A percentile compares a stretch with the other conserved stretches of the same genome.
phyloP scores from a whole-genome alignment of 2,888 invertebrate species.

The Strigamia crassipes region DNA sequence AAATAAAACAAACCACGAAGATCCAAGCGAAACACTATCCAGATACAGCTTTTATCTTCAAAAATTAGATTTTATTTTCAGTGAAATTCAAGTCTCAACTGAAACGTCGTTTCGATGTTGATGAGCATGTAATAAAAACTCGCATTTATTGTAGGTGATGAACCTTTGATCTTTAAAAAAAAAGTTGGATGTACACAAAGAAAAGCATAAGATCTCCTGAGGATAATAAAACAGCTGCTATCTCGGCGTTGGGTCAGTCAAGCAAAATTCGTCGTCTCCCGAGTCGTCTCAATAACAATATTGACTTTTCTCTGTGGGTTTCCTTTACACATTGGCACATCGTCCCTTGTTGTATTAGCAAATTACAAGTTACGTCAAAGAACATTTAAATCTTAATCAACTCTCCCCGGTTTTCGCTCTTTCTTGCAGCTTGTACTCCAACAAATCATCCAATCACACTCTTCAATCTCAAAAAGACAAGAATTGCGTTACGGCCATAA shows the following conservation, averaged over 20 bases:
- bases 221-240: conserved; percentile 7
- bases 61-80: conserved; percentile 6
- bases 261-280: conserved; percentile 18
- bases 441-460: not conserved
- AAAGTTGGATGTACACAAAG: not conserved
- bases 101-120: conserved; percentile 6
- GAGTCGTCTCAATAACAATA: conserved; percentile 28
- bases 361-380: not conserved
- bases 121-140: not conserved
- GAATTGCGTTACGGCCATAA: not conserved
- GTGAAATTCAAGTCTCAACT: not conserved
- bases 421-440: not conserved
- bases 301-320: conserved; percentile 1
- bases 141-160: not conserved
- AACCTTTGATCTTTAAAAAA: conserved; percentile 29
- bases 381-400: not conserved
- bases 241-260: conserved; percentile 10
- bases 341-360: not conserved
- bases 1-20: no score
- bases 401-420: not conserved
- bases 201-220: conserved; percentile 6
- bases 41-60: not conserved
- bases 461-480: not conserved
- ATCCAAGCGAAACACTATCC: not conserved
- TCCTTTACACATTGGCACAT: conserved; percentile 9